Base-by-base conservation (phyloP, 2,888 invertebrate genomes). In the Hydropsyche betteni region DNA sequence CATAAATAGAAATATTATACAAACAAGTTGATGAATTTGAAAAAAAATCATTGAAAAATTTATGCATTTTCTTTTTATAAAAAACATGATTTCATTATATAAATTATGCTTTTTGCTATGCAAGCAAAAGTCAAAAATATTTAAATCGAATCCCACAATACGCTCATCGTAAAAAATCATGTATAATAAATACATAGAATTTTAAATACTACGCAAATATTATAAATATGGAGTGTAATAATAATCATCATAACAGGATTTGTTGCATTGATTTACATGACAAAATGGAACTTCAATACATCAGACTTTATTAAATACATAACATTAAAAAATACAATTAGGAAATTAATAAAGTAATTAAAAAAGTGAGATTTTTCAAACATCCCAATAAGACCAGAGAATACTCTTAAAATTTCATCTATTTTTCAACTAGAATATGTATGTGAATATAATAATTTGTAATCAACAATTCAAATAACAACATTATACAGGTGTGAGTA, bases 381-480 rank as follows among this genome's bases (percentile, higher is more conserved):
- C 16, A 24, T 58, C 58, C 64, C 64, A 12, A 61, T 14, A 61
- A 12, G 64, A 64, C 64, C 64, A 36, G 64, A 64, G 36, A 36
- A 64, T 36, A 64, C 36, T 64, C 64, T 36, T 64, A 33, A 10
- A 64, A 12, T 64, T 33, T 58, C 14, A 53, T 24, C 24, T 24
- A 53, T 53, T 53, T 14, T 53, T 53, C 24, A 24, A 24, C 58
- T 58, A 58, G 14, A 58, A 58, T 58, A 58, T 24, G 24, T 8
- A 16, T 58, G 58, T 58, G 24, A 58, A 24, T 24, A 33, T 64
- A 33, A 33, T 36, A 12, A 64, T 36, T 36, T 36, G 24, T 34
- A 64, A 64, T 36, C 34, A 64, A 64, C 64, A 64, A 64, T 64
- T 64, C 24, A 36, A 64, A 64, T 64, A 64, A 64, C 64, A 64